These are phyloP conservation scores for Idaea aversata DNA, from an alignment of 2,888 invertebrate species.

Conservation along the genomic window DNA sequence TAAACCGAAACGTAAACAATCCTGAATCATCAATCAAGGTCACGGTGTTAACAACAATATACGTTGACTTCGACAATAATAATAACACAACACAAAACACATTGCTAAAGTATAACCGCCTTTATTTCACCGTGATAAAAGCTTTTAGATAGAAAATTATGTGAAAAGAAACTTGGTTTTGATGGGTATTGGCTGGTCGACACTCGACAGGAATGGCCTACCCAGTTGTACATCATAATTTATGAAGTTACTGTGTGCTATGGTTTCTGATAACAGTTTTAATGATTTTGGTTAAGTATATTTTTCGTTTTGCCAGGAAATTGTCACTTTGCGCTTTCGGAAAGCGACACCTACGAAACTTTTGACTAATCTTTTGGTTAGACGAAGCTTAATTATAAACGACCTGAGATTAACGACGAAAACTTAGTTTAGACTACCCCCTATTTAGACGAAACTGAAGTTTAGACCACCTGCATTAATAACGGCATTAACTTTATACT, in stretches of 20 bases:
- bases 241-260: not conserved
- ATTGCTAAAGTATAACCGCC: slow-evolving; percentile 8
- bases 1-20: slow-evolving; percentile 31
- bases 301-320: no score
- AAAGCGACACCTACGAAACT: no score
- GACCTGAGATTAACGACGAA: no score
- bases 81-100: not conserved
- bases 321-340: no score
- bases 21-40: slow-evolving; percentile 40
- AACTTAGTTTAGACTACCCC: no score
- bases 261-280: not conserved
- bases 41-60: slow-evolving; percentile 28
- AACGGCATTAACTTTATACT: no score
- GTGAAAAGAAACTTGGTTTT: not conserved
- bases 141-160: not conserved
- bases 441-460: no score
- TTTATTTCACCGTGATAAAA: slow-evolving; percentile 6
- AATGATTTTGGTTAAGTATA: not conserved
- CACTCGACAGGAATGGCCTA: slow-evolving; percentile 11
- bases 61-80: slow-evolving; percentile 18
- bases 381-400: no score
- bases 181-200: slow-evolving; percentile 10
- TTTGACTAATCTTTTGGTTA: no score
- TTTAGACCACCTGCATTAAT: no score
- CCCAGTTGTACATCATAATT: slow-evolving; percentile 13